Evolutionary conservation across 2,113 vertebrate species (phyloP).

Genomic region (Ornithorhynchus anatinus): DNA sequence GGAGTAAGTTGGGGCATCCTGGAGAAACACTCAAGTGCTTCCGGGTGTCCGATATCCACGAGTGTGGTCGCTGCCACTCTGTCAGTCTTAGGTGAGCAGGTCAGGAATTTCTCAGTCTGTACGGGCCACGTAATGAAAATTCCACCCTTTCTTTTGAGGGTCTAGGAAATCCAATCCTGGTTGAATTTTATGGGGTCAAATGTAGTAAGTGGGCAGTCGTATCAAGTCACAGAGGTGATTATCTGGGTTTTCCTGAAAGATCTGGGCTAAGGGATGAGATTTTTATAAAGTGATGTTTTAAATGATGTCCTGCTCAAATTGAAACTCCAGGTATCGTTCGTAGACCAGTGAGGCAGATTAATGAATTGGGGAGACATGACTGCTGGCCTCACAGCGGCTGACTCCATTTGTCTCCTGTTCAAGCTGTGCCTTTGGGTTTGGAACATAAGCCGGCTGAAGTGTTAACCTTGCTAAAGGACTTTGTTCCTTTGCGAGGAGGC

Average conservation of each 20-base stretch:
- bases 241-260: not conserved
- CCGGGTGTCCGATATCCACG: too few species aligned
- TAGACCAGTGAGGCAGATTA: conserved; percentile 16
- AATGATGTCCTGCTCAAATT: conserved; percentile 15
- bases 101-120: too few species aligned
- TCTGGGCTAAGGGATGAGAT: not conserved
- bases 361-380: not conserved
- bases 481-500: not conserved
- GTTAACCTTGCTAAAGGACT: conserved; percentile 39
- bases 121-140: too few species aligned
- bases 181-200: not conserved
- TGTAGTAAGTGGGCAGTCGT: not conserved
- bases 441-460: not conserved
- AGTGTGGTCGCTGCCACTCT: too few species aligned
- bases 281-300: conserved; percentile 2
- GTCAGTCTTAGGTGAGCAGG: too few species aligned
- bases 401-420: conserved; percentile 1
- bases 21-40: too few species aligned
- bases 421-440: conserved; percentile 19
- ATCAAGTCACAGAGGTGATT: not conserved
- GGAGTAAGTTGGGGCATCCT: too few species aligned
- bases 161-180: conserved; percentile 13
- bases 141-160: too few species aligned
- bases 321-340: conserved; percentile 15
- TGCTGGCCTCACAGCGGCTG: conserved; percentile 14